These are phyloP conservation scores for Cyprinus carpio DNA, from an alignment of 2,113 vertebrate genomes.

Conservation along the genomic window DNA sequence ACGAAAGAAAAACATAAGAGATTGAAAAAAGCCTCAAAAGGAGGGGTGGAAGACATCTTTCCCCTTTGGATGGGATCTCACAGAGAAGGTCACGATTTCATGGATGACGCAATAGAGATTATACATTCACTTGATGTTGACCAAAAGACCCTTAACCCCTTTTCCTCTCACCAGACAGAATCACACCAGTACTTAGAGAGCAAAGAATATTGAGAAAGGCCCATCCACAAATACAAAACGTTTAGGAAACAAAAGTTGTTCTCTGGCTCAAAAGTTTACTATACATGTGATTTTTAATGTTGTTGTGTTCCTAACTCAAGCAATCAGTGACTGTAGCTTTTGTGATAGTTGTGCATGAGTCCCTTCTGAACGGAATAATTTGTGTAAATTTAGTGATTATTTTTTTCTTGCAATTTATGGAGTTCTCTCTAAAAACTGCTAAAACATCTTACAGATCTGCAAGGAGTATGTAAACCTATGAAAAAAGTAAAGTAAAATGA, in stretches of 20 bases:
- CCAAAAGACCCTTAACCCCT: slow-evolving; percentile 15
- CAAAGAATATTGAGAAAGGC: background rate
- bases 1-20: background rate
- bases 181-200: slow-evolving; percentile 5
- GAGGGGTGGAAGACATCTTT: background rate
- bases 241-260: background rate
- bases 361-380: background rate
- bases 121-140: slow-evolving; percentile 45
- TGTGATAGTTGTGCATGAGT: background rate
- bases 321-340: background rate
- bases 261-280: background rate
- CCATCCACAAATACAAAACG: background rate
- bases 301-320: background rate
- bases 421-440: background rate
- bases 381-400: background rate
- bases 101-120: slow-evolving; percentile 14
- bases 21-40: slow-evolving; percentile 7
- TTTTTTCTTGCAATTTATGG: background rate
- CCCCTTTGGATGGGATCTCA: slow-evolving; percentile 22
- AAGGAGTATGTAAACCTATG: background rate
- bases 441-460: background rate
- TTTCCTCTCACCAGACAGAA: slow-evolving; percentile 30
- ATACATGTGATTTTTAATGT: background rate
- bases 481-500: background rate
- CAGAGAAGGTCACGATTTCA: slow-evolving; percentile 49